These are phyloP conservation scores for Magallana nippona DNA, from an alignment of 2,888 invertebrate genomes.

Conservation along the genomic window DNA sequence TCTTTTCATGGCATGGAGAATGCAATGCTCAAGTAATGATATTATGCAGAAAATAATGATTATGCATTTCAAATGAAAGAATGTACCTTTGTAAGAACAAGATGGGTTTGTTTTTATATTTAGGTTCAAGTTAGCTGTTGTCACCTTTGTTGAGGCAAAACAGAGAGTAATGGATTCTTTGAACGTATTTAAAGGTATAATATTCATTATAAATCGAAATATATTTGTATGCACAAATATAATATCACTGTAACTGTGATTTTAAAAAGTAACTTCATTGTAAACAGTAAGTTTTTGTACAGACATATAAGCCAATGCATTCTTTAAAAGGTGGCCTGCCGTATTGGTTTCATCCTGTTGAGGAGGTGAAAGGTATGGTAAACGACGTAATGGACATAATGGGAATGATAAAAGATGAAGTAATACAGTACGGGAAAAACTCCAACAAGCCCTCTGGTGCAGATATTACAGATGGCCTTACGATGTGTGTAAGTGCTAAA, in stretches of 20 bases:
- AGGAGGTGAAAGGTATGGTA: slow-evolving; percentile 42
- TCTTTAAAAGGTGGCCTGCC: slow-evolving; percentile 35
- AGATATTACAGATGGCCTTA: slow-evolving; percentile 39
- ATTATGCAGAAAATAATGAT: not conserved
- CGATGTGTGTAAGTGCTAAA: slow-evolving; percentile 54
- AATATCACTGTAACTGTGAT: too few species aligned
- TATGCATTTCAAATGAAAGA: not conserved
- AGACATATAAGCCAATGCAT: too few species aligned
- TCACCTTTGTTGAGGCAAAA: slow-evolving; percentile 57
- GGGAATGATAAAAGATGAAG: slow-evolving; percentile 10
- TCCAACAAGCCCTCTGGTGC: not conserved
- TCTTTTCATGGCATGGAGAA: slow-evolving; percentile 44
- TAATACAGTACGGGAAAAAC: not conserved
- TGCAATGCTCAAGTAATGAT: slow-evolving; percentile 36
- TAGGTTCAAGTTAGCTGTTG: slow-evolving; percentile 61
- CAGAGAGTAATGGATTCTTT: slow-evolving; percentile 55
- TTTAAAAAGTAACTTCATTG: too few species aligned
- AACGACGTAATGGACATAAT: slow-evolving; percentile 38
- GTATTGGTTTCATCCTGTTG: slow-evolving; percentile 44
- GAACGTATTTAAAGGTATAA: slow-evolving; percentile 56
- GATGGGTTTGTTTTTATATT: not conserved
- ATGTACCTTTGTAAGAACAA: not conserved
- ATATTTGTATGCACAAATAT: too few species aligned
- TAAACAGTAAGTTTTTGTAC: too few species aligned
- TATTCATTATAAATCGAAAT: too few species aligned